phyloP scores from a whole-genome alignment of 2,797 vertebrate genomes.

The Chromis chromis region DNA sequence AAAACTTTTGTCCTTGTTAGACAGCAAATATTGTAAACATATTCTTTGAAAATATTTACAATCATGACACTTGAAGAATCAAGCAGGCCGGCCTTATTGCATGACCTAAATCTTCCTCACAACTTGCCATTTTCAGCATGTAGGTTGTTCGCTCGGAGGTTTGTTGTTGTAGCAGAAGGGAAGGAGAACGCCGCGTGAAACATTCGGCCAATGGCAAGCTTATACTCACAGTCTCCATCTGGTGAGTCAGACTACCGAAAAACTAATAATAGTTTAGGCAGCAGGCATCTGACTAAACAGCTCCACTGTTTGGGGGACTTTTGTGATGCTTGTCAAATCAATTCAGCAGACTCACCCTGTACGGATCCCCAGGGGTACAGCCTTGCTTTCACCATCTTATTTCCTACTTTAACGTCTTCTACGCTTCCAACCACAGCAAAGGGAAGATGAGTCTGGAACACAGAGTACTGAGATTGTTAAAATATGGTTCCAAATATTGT shows the following conservation, averaged over 20 bases:
- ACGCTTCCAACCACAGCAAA: conserved; percentile 97
- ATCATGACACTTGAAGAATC: no score
- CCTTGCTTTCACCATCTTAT: conserved; percentile 95
- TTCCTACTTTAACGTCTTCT: conserved; percentile 95
- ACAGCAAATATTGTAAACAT: no score
- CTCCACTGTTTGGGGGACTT: conserved; percentile 4
- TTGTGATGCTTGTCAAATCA: conserved; percentile 32
- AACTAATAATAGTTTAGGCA: conserved; percentile 7
- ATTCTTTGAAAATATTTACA: no score
- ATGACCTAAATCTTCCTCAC: no score
- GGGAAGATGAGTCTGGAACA: conserved; percentile 90
- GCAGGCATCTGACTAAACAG: conserved; percentile 23
- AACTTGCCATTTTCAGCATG: no score
- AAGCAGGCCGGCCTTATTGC: no score
- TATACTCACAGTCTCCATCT: no score
- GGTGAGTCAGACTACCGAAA: background rate
- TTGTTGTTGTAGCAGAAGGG: no score
- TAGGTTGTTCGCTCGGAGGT: no score
- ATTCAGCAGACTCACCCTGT: conserved; percentile 88
- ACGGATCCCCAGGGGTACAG: conserved; percentile 98
- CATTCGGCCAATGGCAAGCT: no score
- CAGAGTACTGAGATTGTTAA: conserved; percentile 4
- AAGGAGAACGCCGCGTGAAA: no score
- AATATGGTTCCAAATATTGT: background rate
- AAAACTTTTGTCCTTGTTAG: no score